Evolutionary conservation across 1,140 invertebrate species (phyloP), one percentile per base, ranked within the genome.

Genomic region (Archivesica marissinica): DNA sequence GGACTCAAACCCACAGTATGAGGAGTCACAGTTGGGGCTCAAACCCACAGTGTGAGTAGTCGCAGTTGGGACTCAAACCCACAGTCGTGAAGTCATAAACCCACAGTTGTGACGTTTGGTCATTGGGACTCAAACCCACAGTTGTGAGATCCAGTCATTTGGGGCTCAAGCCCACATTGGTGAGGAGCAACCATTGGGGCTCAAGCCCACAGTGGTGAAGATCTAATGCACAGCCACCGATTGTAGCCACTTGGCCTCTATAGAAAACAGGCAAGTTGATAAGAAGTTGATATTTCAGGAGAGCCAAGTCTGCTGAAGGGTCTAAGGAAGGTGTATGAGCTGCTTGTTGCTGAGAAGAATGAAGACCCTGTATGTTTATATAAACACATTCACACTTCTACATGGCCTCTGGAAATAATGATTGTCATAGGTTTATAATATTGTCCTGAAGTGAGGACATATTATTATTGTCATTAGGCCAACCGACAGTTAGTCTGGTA

Each of bases 281-380:
- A 9, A 23, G 9, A 7, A 23, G 9, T 6, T 23, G 9, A 64
- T 9, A 1, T 72, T 50, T 44, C 9, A 72, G 66, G 66, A 9
- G 66, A 72, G 39, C 66, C 66, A 44, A 23, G 47, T 30, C 17
- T 72, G 25, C 6, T 72, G 66, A 25, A 44, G 47, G 66, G 66
- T 1, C 39, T 72, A 17, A 28, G 23, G 28, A 72, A 41, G 35
- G 66, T 72, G 11, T 72, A 72, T n/a, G n/a, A 41, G 15, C 66
- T 72, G 2, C 44, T 72, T 72, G 66, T 44, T 44, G 39, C 66
- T 17, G 66, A 72, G n/a, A 41, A 72, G 6, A 30, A 23, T 41
- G 66, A 72, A 41, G 47, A 72, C 35, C 23, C 6, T 15, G 66
- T 72, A 44, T 15, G 7, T 59, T 11, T 47, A 9, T 9, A 7